Base-by-base conservation (phyloP, 2,888 invertebrate species). In the Sesia apiformis region DNA sequence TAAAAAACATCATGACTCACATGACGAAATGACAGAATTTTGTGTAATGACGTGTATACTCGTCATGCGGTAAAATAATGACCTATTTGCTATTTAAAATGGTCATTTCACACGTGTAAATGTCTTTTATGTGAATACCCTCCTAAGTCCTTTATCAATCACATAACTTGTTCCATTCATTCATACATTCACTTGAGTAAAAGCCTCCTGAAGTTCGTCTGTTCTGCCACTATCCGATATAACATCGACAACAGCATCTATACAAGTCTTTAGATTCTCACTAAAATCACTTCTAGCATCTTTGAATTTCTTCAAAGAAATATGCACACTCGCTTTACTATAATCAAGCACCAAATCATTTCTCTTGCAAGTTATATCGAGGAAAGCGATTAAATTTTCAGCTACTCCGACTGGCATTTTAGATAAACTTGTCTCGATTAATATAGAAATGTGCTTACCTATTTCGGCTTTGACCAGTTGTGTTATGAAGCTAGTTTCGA, bases 381-480 rank as follows among this genome's bases (percentile, higher is more conserved):
- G 66, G 52, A 91, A 84, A 1, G 90, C 84, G 0, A 90, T 59
- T 4, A 91, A 69, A 66, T 92, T 92, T 61, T 88, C 84, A 0
- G 90, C 81, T 1, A 91, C 87, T 55, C 90, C 86, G 1, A 80
- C 60, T 0, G 91, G 90, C 72, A 91, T 78, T 64, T 84, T 88
- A 0, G 80, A 80, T 58, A 81, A 81, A 58, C 87, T 89, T 0
- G 89, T 85, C 39, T 90, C 86, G 1, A 91, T 72, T 43, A 92
- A 74, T 8, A 82, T 85, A 0, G 79, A 75, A 3, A 92, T 62
- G 60, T 87, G 89, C 65, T 84, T 86, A 58, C 90, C 91, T 61
- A 92, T 84, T 66, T 91, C 88, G 1, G 90, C 81, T 60, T 85
- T 78, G 56, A 91, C 66, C 1, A 92, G 64, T 61, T 86, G 85